These are phyloP conservation scores for Pteropus alecto DNA, from an alignment of 2,113 vertebrate genomes.

Conservation along the genomic window DNA sequence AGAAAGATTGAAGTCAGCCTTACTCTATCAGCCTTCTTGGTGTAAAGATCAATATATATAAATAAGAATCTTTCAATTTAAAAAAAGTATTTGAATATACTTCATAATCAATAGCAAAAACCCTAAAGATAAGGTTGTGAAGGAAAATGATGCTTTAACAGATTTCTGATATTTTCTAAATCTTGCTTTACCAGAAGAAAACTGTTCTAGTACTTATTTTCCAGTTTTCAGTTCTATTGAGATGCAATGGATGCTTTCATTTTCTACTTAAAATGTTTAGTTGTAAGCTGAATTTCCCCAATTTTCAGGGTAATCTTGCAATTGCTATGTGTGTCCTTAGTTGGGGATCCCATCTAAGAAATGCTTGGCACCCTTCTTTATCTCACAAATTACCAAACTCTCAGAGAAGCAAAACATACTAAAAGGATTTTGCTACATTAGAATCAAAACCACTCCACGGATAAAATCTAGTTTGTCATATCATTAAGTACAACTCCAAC, in stretches of 20 bases:
- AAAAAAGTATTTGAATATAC: conserved; percentile 39
- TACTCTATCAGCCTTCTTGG: conserved; percentile 30
- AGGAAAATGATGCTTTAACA: conserved; percentile 38
- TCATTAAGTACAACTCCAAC: not conserved
- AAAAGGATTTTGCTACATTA: not conserved
- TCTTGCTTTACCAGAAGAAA: conserved; percentile 27
- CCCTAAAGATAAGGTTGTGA: conserved; percentile 15
- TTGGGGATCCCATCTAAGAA: conserved; percentile 11
- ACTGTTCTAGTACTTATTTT: conserved; percentile 38
- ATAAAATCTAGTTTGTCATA: not conserved
- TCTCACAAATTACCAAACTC: conserved; percentile 37
- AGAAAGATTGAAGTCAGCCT: conserved; percentile 13
- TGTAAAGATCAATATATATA: conserved; percentile 56
- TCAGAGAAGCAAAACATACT: conserved; percentile 31
- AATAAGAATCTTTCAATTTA: conserved; percentile 53
- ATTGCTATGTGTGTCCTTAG: not conserved
- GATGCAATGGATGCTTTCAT: conserved; percentile 38
- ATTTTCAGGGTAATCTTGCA: conserved; percentile 34
- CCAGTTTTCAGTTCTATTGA: conserved; percentile 55
- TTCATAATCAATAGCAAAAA: conserved; percentile 52
- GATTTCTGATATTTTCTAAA: conserved; percentile 57
- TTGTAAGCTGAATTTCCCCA: conserved; percentile 13
- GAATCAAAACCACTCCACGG: conserved; percentile 10
- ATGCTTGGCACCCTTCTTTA: not conserved
- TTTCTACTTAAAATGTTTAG: conserved; percentile 63